Base-by-base conservation (phyloP, 2,113 vertebrate species). In the Tetrao urogallus region DNA sequence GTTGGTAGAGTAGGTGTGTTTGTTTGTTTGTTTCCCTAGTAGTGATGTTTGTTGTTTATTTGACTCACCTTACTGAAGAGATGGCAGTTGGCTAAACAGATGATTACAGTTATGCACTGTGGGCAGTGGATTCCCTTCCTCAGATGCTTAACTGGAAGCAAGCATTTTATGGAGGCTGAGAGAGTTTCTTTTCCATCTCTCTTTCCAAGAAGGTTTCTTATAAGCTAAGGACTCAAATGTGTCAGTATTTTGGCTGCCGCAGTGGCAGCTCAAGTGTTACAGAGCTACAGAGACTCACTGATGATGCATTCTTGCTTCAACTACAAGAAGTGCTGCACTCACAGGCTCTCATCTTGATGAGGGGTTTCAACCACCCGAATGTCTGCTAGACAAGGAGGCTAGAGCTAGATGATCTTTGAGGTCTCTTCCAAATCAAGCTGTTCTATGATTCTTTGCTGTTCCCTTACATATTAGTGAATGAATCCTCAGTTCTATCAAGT, bases 221-320 rank as follows among this genome's bases (percentile, higher is more conserved):
- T 8, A 42, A 32, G 28, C 28, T 42, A 14, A 32, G 22, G 47
- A 16, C 40, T 87, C 11, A 30, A 65, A 16, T 6, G 6, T 42
- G 40, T 19, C 75, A 45, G 28, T 21, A 11, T 38, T 73, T 5
- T 17, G 34, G 38, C 63, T 83, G 21, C 5, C 24, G 40, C 25
- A 60, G 28, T 3, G 5, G 5, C 38, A 82, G 25, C 43, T 82
- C 74, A 14, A 8, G 4, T 16, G 38, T 65, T 18, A 10, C 9
- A 14, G 19, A 64, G 52, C 1, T 0, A 0, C 0, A 47, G 10
- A 1, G 0, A n/a, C 16, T 72, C 52, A 28, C 14, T 10, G 52
- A 54, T 54, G 27, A 54, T 27, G 27, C 27, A 28, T 28, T 28
- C 52, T 54, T 28, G 52, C 52, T 54, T 30, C 52, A 54, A 24